Evolutionary conservation across 2,888 invertebrate species (phyloP), one percentile per base, ranked within the genome.

Genomic region (Mythimna ferrago): DNA sequence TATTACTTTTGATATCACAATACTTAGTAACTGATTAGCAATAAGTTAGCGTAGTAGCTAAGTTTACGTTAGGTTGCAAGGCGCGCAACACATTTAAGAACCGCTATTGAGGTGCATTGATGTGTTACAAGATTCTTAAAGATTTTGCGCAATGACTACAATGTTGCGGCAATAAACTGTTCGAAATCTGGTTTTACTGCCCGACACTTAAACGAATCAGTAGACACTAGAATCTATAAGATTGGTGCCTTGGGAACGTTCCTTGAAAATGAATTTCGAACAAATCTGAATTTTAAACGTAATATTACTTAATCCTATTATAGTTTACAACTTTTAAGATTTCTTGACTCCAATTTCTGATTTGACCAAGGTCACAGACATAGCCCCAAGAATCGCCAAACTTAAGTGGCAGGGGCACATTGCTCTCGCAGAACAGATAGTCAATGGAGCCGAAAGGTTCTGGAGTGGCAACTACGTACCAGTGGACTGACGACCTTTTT

Each of bases 141-240:
- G 10, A 32, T 68, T 54, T 16, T 32, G n/a, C 4, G 11, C 3
- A 19, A 72, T 16, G 16, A 7, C 14, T 19, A 73, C 62, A 80
- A 57, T 54, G 62, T 73, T 2, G n/a, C 16, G 9, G 35, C 32
- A 41, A 26, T 61, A 79, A 71, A 74, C 26, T 63, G n/a, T 44
- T 38, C 32, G 26, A 54, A 73, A 73, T 62, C n/a, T 51, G n/a
- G 79, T 73, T 75, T 80, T 80, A 75, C 32, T 62, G n/a, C 11
- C 21, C n/a, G 35, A 38, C 26, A 80, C 51, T 57, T 73, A 72
- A 71, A 71, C 56, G 48, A 78, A 35, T 69, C 48, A 1, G 38
- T 19, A 61, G 32, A 54, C 16, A 38, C 14, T 21, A 77, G 19
- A 68, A 57, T n/a, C 16, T 21, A 32, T 19, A 67, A 0, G 10